Conservation (phyloP, 2,797 vertebrate species). For the Lerista edwardsae region DNA sequence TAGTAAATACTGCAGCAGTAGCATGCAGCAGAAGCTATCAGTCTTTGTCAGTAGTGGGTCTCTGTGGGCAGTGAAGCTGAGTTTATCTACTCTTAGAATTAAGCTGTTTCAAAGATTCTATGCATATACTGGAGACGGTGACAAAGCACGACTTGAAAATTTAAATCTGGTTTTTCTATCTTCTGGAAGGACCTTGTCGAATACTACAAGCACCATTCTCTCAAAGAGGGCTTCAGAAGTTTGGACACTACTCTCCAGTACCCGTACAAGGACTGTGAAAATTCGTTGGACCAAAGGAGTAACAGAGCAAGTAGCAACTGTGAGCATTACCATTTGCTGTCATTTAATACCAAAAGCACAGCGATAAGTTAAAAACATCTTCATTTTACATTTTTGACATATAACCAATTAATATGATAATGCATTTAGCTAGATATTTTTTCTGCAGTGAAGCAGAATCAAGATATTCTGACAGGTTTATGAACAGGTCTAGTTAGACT, state of each 20-base stretch:
- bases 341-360: constrained; percentile 31
- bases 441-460: constrained; percentile 63
- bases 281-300: constrained; percentile 77
- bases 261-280: constrained; percentile 90
- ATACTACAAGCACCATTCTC: constrained; percentile 95
- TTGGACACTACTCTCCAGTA: constrained; percentile 94
- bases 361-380: constrained; percentile 40
- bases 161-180: constrained; percentile 32
- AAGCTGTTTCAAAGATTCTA: neutral
- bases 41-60: neutral
- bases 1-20: neutral
- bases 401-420: constrained; percentile 56
- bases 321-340: constrained; percentile 77
- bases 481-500: constrained; percentile 56
- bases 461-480: constrained; percentile 57
- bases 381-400: constrained; percentile 59
- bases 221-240: constrained; percentile 94
- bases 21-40: no score
- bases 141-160: constrained; percentile 15
- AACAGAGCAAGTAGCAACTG: constrained; percentile 82
- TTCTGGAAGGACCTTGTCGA: constrained; percentile 89
- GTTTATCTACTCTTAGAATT: neutral
- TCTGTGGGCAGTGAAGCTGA: neutral
- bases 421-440: constrained; percentile 52
- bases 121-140: neutral